phyloP scores from a whole-genome alignment of 2,113 vertebrate genomes.

The Piaya cayana region DNA sequence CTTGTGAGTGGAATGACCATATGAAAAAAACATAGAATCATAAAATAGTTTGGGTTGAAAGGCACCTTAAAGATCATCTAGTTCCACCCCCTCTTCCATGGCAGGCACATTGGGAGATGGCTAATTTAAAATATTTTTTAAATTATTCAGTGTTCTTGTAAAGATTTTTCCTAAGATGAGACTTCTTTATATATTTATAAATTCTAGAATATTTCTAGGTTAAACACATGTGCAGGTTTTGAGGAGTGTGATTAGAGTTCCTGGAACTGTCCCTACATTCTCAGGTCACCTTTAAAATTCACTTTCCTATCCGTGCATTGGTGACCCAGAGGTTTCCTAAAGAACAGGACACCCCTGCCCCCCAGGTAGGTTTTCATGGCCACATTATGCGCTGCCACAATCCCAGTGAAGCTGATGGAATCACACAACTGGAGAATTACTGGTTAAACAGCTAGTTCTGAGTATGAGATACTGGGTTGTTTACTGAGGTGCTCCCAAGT shows the following conservation, averaged over 20 bases:
- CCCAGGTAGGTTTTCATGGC: background rate
- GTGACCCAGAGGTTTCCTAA: background rate
- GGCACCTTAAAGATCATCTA: no score
- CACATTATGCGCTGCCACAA: background rate
- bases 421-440: background rate
- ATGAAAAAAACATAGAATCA: background rate
- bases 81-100: no score
- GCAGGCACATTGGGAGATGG: background rate
- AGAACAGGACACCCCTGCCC: background rate
- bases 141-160: background rate
- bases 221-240: background rate
- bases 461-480: background rate
- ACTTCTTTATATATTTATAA: background rate
- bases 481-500: background rate
- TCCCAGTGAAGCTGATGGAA: background rate
- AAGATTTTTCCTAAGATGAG: background rate
- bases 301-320: background rate
- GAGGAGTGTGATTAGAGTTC: background rate
- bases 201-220: background rate
- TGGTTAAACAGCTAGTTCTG: background rate
- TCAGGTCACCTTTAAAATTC: background rate
- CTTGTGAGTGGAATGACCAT: background rate
- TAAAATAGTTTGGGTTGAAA: background rate
- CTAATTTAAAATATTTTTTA: background rate
- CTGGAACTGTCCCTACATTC: background rate